phyloP scores from a whole-genome alignment of 2,797 vertebrate species.

The Clarias fuscus region DNA sequence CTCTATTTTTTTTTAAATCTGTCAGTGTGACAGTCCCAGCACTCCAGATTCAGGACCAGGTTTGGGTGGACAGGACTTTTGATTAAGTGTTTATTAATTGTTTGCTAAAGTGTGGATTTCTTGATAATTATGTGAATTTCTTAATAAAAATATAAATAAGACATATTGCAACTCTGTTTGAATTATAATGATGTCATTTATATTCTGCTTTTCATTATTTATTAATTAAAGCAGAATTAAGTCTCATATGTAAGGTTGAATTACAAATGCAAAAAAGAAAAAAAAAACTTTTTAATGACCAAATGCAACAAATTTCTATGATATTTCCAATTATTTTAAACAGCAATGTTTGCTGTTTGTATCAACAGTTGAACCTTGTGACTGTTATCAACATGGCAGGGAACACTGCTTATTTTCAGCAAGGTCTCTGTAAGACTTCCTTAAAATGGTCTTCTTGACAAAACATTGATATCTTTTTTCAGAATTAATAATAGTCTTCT shows the following conservation, averaged over 20 bases:
- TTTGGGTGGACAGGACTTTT: constrained; percentile 28
- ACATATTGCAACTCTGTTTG: neutral
- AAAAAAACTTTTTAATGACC: constrained; percentile 42
- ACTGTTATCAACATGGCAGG: constrained; percentile 39
- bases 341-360: constrained; percentile 20
- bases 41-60: constrained; percentile 4
- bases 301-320: constrained; percentile 20
- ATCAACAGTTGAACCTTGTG: constrained; percentile 45
- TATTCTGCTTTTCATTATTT: constrained; percentile 18
- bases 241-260: constrained; percentile 23
- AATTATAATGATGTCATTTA: constrained; percentile 5
- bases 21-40: neutral
- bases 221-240: neutral
- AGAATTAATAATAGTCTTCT: constrained; percentile 9
- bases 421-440: neutral
- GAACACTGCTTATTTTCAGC: neutral
- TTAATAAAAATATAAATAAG: neutral
- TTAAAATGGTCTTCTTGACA: neutral
- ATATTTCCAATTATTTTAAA: constrained; percentile 18
- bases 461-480: constrained; percentile 14
- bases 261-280: constrained; percentile 41
- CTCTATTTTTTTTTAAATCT: neutral
- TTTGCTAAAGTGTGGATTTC: constrained; percentile 6
- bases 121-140: neutral
- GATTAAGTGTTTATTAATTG: constrained; percentile 55